Conservation (phyloP, 2,797 vertebrate species). For the Podargus strigoides region DNA sequence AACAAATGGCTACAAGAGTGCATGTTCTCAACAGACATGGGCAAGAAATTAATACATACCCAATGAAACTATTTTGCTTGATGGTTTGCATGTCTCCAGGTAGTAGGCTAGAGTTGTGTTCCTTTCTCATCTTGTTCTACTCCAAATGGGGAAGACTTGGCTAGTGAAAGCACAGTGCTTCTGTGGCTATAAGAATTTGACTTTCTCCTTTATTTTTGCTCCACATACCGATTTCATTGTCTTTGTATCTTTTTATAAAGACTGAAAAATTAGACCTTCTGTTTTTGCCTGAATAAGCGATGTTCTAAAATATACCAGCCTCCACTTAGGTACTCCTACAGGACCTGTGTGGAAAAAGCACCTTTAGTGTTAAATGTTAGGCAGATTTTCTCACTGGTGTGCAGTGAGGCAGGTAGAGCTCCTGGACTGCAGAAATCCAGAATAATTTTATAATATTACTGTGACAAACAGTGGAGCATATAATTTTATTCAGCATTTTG, state of each 20-base stretch:
- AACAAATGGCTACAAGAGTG: not conserved
- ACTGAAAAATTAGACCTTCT: not conserved
- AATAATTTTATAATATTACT: not conserved
- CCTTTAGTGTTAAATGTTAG: not conserved
- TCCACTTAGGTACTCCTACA: not conserved
- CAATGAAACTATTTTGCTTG: not conserved
- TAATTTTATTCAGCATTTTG: not conserved
- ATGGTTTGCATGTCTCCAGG: not conserved
- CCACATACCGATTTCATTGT: not conserved
- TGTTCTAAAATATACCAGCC: not conserved
- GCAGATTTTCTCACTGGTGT: not conserved
- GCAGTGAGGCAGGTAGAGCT: not conserved
- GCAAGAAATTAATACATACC: not conserved
- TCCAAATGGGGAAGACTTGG: not conserved
- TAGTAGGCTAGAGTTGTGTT: not conserved
- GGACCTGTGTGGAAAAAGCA: not conserved
- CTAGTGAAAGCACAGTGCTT: not conserved
- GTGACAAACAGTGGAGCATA: not conserved
- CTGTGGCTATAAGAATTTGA: not conserved
- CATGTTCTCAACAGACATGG: not conserved
- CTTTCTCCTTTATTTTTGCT: not conserved
- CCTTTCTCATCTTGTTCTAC: not conserved
- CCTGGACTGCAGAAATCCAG: not conserved
- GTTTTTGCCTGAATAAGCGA: not conserved
- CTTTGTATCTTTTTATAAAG: not conserved